Evolutionary conservation across 2,888 invertebrate species (phyloP).

Genomic region (Synergus itoensis): DNA sequence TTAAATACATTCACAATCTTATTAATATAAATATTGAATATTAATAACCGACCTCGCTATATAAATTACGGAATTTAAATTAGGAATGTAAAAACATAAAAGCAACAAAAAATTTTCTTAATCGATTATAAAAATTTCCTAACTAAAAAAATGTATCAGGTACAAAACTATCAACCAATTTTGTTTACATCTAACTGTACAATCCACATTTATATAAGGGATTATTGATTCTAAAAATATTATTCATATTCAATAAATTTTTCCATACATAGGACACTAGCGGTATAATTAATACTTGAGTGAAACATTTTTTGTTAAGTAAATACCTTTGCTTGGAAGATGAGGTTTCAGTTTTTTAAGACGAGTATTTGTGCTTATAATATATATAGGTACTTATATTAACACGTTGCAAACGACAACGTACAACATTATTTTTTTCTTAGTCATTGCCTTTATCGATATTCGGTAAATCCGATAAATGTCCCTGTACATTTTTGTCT

Average conservation of each 20-base stretch:
- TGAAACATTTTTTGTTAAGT: neutral
- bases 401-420: slow-evolving; percentile 30
- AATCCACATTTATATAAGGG: neutral
- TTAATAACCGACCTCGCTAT: no score
- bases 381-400: slow-evolving; percentile 2
- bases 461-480: slow-evolving; percentile 29
- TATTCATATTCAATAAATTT: neutral
- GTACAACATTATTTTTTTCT: slow-evolving; percentile 31
- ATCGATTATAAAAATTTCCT: neutral
- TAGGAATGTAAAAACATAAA: neutral
- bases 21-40: neutral
- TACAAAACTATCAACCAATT: slow-evolving; percentile 18
- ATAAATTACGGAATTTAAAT: neutral
- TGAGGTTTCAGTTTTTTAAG: slow-evolving; percentile 30
- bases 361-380: slow-evolving; percentile 25
- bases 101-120: neutral
- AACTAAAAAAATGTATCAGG: neutral
- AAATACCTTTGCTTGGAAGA: slow-evolving; percentile 32
- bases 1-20: neutral
- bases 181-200: neutral
- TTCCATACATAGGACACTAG: neutral
- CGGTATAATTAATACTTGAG: neutral
- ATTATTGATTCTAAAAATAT: neutral
- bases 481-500: slow-evolving; percentile 24
- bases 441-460: slow-evolving; percentile 26